These are phyloP conservation scores for Mugil cephalus DNA, from an alignment of 2,113 vertebrate genomes.

Conservation along the genomic window DNA sequence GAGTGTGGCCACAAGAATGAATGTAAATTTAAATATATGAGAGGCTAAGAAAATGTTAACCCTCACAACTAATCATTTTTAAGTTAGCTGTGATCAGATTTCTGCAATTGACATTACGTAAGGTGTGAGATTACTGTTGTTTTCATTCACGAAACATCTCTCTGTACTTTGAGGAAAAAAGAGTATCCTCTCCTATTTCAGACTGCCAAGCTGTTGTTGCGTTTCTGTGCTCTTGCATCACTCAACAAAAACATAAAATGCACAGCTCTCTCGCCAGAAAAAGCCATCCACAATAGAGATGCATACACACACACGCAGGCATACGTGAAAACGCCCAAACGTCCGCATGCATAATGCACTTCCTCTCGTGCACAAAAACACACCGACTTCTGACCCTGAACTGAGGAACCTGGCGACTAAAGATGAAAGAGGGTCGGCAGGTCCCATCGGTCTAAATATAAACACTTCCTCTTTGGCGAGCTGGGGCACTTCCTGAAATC, in stretches of 20 bases:
- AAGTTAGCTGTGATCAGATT: constrained; percentile 9
- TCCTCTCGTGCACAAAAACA: constrained; percentile 38
- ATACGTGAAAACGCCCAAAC: constrained; percentile 27
- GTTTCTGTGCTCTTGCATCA: constrained; percentile 65
- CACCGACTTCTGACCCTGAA: constrained; percentile 50
- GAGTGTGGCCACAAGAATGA: background rate
- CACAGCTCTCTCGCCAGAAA: constrained; percentile 32
- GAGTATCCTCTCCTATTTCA: constrained; percentile 33
- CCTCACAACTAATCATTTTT: background rate
- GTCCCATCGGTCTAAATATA: constrained; percentile 66
- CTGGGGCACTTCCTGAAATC: constrained; percentile 64
- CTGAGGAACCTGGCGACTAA: constrained; percentile 30
- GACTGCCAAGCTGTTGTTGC: constrained; percentile 52
- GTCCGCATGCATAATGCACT: constrained; percentile 7
- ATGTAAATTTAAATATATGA: background rate
- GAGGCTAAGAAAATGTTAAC: background rate
- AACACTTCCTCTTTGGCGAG: constrained; percentile 61
- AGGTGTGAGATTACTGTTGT: constrained; percentile 17
- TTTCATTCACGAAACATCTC: constrained; percentile 38
- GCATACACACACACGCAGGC: background rate
- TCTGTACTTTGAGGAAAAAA: constrained; percentile 21
- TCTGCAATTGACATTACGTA: constrained; percentile 37
- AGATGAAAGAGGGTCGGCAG: constrained; percentile 58
- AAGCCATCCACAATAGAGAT: constrained; percentile 19
- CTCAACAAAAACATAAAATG: constrained; percentile 57